These are phyloP conservation scores for Eriosoma lanigerum DNA, from an alignment of 1,140 invertebrate species.

Conservation along the genomic window DNA sequence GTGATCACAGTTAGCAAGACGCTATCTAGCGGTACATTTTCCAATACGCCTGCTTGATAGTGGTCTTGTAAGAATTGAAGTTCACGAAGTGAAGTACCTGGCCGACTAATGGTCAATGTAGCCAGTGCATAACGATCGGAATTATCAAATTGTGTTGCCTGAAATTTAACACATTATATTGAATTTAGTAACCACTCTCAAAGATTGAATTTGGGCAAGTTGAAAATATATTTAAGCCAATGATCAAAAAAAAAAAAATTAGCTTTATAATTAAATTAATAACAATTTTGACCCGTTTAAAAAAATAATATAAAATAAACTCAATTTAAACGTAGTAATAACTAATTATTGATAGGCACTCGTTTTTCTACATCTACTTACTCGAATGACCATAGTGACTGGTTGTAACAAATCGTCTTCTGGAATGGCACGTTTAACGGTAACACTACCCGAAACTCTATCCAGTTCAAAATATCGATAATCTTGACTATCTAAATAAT, in stretches of 20 bases:
- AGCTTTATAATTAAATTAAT: no score
- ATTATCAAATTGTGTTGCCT: slow-evolving; percentile 87
- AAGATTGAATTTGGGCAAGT: no score
- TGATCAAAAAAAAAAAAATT: no score
- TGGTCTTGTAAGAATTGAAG: slow-evolving; percentile 72
- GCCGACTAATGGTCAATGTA: slow-evolving; percentile 71
- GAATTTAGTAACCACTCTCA: no score
- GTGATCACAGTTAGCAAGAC: slow-evolving; percentile 69
- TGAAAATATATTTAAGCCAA: no score
- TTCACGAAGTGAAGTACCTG: slow-evolving; percentile 58
- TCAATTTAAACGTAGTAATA: no score
- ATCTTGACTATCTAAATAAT: slow-evolving; percentile 55
- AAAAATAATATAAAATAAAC: no score
- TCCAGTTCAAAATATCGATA: slow-evolving; percentile 63
- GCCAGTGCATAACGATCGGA: slow-evolving; percentile 81
- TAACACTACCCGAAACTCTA: slow-evolving; percentile 66
- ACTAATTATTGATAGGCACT: no score
- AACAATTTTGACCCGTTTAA: no score
- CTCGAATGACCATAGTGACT: slow-evolving; percentile 73
- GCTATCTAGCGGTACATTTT: slow-evolving; percentile 73
- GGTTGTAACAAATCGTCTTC: slow-evolving; percentile 68
- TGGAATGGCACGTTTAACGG: slow-evolving; percentile 64
- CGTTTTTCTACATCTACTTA: slow-evolving; percentile 55
- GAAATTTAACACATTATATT: slow-evolving; percentile 53
- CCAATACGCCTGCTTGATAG: slow-evolving; percentile 72